These are phyloP conservation scores for Rallus crepitans DNA, from an alignment of 2,797 vertebrate species.

Conservation along the genomic window DNA sequence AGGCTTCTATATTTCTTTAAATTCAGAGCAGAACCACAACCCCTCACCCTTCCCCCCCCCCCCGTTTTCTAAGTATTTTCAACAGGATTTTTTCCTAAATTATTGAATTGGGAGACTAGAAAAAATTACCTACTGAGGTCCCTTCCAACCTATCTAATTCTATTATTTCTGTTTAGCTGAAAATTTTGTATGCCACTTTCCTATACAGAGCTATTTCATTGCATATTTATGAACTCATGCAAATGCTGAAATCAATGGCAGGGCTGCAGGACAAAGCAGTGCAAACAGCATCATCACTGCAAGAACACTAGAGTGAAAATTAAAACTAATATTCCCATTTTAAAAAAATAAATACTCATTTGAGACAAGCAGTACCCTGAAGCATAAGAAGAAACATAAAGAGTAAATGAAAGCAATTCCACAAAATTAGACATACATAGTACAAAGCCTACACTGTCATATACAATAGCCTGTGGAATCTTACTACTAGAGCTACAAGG, in stretches of 20 bases:
- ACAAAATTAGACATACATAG: neutral
- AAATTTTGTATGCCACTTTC: neutral
- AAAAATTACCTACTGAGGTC: neutral
- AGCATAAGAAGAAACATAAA: neutral
- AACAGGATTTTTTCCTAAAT: neutral
- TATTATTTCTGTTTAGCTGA: neutral
- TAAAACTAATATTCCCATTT: neutral
- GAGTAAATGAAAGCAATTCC: constrained; percentile 27
- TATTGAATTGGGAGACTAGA: neutral
- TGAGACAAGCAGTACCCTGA: neutral
- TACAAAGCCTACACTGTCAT: neutral
- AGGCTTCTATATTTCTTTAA: neutral
- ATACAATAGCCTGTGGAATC: neutral
- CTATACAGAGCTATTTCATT: neutral
- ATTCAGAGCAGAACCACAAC: neutral
- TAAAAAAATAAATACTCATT: neutral
- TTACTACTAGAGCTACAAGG: neutral
- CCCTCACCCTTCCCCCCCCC: no score
- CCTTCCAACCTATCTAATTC: neutral
- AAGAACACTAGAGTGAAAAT: neutral
- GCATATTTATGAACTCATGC: neutral
- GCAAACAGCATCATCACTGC: neutral
- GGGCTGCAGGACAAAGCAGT: neutral
- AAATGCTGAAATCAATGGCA: neutral
- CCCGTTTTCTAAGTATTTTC: neutral